These are phyloP conservation scores for Limonius californicus DNA, from an alignment of 1,140 invertebrate species.

Conservation along the genomic window DNA sequence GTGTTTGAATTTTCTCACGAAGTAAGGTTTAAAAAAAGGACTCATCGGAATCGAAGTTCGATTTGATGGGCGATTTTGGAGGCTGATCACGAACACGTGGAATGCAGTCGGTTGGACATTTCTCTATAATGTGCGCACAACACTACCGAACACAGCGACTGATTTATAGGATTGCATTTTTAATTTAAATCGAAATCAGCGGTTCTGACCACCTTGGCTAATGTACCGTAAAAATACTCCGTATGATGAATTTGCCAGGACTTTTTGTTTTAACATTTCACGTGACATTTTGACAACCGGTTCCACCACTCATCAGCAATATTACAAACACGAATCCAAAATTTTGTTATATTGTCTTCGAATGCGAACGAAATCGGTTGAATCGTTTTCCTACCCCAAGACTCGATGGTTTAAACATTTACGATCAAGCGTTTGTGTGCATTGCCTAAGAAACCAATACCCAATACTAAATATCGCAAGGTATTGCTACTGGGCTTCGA, in stretches of 20 bases:
- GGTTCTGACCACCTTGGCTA: not conserved
- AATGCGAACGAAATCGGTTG: too few relatives aligned
- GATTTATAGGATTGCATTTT: conserved; percentile 17
- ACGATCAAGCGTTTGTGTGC: not conserved
- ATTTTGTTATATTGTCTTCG: too few relatives aligned
- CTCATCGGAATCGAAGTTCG: conserved; percentile 14
- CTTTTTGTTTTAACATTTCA: not conserved
- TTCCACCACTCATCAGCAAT: too few relatives aligned
- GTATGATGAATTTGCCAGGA: conserved; percentile 1
- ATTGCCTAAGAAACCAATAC: not conserved
- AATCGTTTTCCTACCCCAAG: too few relatives aligned
- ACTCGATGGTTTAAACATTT: too few relatives aligned
- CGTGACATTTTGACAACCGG: not conserved
- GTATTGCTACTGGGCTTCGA: not conserved
- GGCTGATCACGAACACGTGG: conserved; percentile 14
- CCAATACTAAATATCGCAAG: not conserved
- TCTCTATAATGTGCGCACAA: conserved; percentile 17
- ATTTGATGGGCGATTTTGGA: conserved; percentile 13
- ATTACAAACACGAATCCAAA: too few relatives aligned
- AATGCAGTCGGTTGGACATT: conserved; percentile 17
- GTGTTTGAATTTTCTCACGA: conserved; percentile 15
- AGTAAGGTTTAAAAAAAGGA: conserved; percentile 5
- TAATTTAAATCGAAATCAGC: conserved; percentile 13
- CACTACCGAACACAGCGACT: conserved; percentile 12
- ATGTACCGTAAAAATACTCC: conserved; percentile 14